Evolutionary conservation across 2,797 vertebrate species (phyloP), one percentile per base, ranked within the genome.

Genomic region (Liasis olivaceus): DNA sequence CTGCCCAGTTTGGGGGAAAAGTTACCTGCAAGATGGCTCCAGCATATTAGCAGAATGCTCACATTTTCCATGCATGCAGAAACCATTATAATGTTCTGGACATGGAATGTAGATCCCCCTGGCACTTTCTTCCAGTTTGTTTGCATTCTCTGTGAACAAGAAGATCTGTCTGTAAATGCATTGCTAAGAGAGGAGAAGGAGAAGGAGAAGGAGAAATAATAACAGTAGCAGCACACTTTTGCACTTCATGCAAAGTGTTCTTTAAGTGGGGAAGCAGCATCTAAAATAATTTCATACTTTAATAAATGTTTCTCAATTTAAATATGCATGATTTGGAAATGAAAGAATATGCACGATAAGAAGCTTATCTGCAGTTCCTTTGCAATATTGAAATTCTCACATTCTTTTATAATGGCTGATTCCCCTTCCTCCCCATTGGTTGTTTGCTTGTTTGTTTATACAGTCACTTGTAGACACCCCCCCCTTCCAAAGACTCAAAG

Each of bases 41-140:
- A 98, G 98, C 97, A 98, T 98, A 93, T 98, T 98, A 92, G 98
- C 97, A 91, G 99, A 98, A 96, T 99, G 99, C 97, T 99, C 99
- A 92, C 99, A 99, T 96, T 99, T 99, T 95, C 99, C 99, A 0
- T 99, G 99, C 97, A 99, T 97, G 95, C 99, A 99, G 98, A 99
- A 99, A 97, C 99, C 99, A 66, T 99, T 99, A 98, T 98, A 99
- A 95, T 98, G 98, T 90, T 99, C 99, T 88, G 99, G 99, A 98
- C 99, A 99, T 88, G 99, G 99, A 95, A 99, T 98, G 97, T 99
- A 98, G 91, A 98, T 98, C 92, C 98, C 98, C 93, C 98, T 98
- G 90, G 98, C 98, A 94, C 97, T 98, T 97, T 98, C 98, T 97
- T 98, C 98, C 96, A 98, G 96, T 94, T 98, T 98, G 95, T 98